These are phyloP conservation scores for Uromys caudimaculatus DNA, from an alignment of 2,797 vertebrate species.

Conservation along the genomic window DNA sequence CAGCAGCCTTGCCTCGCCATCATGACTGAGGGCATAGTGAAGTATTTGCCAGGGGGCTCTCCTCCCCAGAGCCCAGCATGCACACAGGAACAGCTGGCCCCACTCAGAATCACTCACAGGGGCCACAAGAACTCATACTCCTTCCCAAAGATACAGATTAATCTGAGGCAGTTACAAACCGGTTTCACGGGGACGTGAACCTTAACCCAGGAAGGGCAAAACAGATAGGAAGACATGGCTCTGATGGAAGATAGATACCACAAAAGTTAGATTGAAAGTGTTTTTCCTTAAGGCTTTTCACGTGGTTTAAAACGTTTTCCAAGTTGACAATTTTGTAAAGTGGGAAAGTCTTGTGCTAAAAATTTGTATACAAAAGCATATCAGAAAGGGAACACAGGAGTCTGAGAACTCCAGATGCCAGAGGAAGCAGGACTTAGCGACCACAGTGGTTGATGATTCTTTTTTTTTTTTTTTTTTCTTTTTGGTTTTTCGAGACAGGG, in stretches of 20 bases:
- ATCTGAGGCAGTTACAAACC: not conserved
- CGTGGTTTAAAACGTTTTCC: not conserved
- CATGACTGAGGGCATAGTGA: not conserved
- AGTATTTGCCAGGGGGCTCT: not conserved
- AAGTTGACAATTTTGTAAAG: not conserved
- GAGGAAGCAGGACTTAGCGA: not conserved
- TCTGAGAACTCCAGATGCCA: no score
- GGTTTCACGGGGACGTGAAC: not conserved
- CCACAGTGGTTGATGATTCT: not conserved
- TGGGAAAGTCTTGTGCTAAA: not conserved
- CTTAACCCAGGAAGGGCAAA: not conserved
- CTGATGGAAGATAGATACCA: not conserved
- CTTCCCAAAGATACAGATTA: not conserved
- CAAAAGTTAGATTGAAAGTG: not conserved
- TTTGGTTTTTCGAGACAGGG: no score
- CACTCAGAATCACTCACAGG: not conserved
- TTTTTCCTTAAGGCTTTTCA: not conserved
- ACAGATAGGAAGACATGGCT: not conserved
- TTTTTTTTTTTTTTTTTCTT: no score
- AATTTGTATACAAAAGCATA: fast-evolving
- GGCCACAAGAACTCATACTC: not conserved
- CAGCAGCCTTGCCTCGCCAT: not conserved
- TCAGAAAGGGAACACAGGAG: not conserved
- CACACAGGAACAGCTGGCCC: no score
- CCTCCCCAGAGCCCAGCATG: not conserved